Evolutionary conservation across 92 coral and sea anemone genomes (phyloP).

Genomic region (Siderastrea radians): DNA sequence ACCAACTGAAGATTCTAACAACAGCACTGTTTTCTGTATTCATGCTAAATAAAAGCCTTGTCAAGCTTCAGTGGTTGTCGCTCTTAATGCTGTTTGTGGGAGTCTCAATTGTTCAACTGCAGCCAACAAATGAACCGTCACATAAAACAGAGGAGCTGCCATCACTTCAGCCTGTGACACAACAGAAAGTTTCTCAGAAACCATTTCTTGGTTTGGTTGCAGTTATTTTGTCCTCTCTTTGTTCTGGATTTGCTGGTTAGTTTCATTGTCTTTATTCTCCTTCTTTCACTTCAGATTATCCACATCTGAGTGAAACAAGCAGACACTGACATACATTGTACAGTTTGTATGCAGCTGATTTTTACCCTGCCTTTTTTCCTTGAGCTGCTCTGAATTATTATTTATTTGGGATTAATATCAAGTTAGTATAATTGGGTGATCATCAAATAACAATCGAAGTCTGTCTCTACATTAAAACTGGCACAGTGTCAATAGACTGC

Average conservation of each 20-base stretch:
- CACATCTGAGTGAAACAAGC: no score
- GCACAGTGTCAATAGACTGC: no score
- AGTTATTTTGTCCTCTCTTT: conserved; percentile 88
- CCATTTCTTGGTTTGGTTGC: conserved; percentile 89
- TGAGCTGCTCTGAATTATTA: no score
- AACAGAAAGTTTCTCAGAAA: conserved; percentile 52
- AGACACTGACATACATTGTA: background rate
- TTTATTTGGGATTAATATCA: no score
- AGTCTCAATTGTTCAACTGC: conserved; percentile 95
- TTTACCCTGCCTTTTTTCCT: no score
- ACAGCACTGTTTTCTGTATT: conserved; percentile 96
- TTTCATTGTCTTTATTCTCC: background rate
- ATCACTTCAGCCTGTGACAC: background rate
- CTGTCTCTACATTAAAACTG: no score
- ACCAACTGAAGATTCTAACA: conserved; percentile 93
- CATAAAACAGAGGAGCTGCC: background rate
- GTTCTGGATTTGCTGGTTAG: conserved; percentile 98
- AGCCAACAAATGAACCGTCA: conserved; percentile 42
- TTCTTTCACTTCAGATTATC: background rate
- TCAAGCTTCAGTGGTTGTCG: conserved; percentile 90
- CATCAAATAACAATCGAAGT: no score
- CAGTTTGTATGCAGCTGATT: no score
- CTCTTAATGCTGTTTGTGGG: conserved; percentile 90
- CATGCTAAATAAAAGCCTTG: conserved; percentile 88
- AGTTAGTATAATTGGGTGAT: no score